Evolutionary conservation across 2,797 vertebrate genomes (phyloP).

Genomic region (Chiloscyllium punctatum): DNA sequence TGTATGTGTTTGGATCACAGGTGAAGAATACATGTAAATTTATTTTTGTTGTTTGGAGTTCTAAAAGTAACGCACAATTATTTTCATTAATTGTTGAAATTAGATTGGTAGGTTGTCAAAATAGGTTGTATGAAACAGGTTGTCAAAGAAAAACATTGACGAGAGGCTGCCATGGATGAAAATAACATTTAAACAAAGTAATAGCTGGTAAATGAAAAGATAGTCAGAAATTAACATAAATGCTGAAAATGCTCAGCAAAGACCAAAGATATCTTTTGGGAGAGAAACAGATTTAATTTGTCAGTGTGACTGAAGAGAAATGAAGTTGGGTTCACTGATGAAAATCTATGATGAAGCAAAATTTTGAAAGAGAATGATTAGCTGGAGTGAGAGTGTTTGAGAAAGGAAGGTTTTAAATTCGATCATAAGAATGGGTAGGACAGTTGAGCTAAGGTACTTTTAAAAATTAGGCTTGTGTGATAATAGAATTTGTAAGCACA

Average conservation of each 20-base stretch:
- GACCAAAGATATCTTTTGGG: neutral
- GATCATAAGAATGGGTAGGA: neutral
- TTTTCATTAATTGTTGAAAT: neutral
- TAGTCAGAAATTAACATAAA: neutral
- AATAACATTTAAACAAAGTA: neutral
- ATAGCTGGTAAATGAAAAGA: neutral
- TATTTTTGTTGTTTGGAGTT: neutral
- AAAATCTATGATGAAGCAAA: neutral
- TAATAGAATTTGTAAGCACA: neutral
- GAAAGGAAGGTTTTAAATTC: neutral
- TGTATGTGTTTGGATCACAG: slow-evolving; percentile 30
- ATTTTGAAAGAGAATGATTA: neutral
- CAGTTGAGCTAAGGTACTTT: neutral
- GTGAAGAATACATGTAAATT: neutral
- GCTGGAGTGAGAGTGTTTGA: neutral
- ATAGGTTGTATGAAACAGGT: neutral
- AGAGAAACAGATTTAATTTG: neutral
- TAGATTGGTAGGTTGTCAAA: neutral
- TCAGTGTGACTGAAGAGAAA: neutral
- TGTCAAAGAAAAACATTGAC: neutral
- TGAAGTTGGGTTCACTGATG: neutral
- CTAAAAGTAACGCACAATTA: neutral
- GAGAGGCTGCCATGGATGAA: neutral
- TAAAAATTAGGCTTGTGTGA: neutral
- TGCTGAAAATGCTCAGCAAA: neutral